Percentiles rank a stretch among this genome's conserved stretches.
These are phyloP conservation scores for Standfussiana lucernea DNA, from an alignment of 2,888 invertebrate species.

Conservation along the genomic window DNA sequence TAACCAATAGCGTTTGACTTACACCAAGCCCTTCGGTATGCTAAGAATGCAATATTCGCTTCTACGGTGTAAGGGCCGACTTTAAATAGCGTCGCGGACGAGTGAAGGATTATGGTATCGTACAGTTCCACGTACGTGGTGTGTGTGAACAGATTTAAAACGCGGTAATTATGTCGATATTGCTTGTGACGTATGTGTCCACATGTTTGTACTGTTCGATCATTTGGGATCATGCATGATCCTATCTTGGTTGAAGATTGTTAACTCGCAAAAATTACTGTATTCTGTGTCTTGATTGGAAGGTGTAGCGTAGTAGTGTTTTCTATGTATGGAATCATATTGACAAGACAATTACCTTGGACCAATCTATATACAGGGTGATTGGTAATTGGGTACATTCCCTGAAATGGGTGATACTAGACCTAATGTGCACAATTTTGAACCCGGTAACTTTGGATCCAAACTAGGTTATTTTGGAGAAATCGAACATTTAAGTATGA, in stretches of 20 bases:
- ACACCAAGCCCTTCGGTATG: slow-evolving; percentile 76
- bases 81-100: slow-evolving; percentile 85
- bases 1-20: slow-evolving; percentile 60
- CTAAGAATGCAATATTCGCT: slow-evolving; percentile 88
- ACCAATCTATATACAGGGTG: neutral
- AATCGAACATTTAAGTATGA: too few relatives aligned
- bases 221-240: slow-evolving; percentile 23
- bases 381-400: too few relatives aligned
- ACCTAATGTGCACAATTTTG: too few relatives aligned
- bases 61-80: slow-evolving; percentile 86
- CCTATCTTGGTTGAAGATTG: slow-evolving; percentile 24
- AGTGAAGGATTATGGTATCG: slow-evolving; percentile 84
- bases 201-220: slow-evolving; percentile 53
- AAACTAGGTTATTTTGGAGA: too few relatives aligned
- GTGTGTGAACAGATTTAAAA: slow-evolving; percentile 68
- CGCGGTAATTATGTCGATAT: slow-evolving; percentile 64
- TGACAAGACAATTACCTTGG: neutral
- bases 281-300: slow-evolving; percentile 18
- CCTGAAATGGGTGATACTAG: too few relatives aligned
- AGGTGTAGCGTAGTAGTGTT: neutral
- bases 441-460: too few relatives aligned
- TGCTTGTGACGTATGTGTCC: slow-evolving; percentile 37
- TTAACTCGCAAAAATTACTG: slow-evolving; percentile 3
- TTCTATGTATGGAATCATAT: neutral
- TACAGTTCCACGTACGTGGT: slow-evolving; percentile 71